Evolutionary conservation across 2,888 invertebrate genomes (phyloP), one percentile per base, ranked within the genome.

Genomic region (Microdon myrmicae): DNA sequence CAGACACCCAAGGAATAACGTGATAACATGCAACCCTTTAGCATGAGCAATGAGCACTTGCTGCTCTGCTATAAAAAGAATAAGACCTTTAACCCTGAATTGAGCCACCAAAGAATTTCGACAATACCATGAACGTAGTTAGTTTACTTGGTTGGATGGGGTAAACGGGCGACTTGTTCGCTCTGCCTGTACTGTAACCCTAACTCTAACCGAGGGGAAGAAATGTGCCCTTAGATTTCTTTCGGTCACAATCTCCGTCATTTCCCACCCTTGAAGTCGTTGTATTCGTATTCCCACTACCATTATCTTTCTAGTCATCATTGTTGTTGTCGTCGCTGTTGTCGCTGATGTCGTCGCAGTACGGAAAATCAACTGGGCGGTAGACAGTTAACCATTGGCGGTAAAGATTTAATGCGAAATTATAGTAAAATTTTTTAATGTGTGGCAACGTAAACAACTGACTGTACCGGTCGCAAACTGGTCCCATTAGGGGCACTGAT

Each of bases 21-120:
- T 79, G 79, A 78, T 77, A 77, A 79, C 79, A 79, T 77, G 79
- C 79, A 75, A 79, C 70, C 70, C 69, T 64, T 64, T 58, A 58
- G 48, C 56, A 37, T 43, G 26, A 47, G 32, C 47, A 10, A 37
- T 28, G 25, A 12, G 47, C 43, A 51, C 37, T 47, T 41, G 12
- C 16, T 17, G 4, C 14, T n/a, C 26, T 22, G 13, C 28, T 25
- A 31, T 17, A 41, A 61, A 56, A 51, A 44, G 55, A 56, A 51
- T 53, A 51, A 58, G 51, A 56, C 64, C 41, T 51, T 64, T 64
- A 64, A 64, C 64, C 64, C 64, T 64, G 64, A 64, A 64, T 64
- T 51, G 45, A 58, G 51, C 51, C 64, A 64, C 58, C 58, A 53
- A 51, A 56, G 58, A 64, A 58, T 53, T 56, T 53, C 37, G 51